Percentiles rank a stretch among this genome's conserved stretches.
phyloP scores from a whole-genome alignment of 2,113 vertebrate genomes.

The Coracopsis vasa region DNA sequence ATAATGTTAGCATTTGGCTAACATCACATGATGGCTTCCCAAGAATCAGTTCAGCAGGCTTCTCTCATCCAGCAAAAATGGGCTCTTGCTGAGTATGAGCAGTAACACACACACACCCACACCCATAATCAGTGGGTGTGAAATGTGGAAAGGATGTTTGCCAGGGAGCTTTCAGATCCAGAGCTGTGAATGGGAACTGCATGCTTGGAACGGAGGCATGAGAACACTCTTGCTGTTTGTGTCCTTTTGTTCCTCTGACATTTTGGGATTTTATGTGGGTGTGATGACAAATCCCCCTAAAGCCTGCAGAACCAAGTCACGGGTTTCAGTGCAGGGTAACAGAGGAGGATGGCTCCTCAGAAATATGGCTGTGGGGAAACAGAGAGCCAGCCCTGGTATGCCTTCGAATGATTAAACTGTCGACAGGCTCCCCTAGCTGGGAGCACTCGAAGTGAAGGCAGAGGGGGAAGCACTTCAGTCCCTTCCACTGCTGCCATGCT shows the following conservation, averaged over 20 bases:
- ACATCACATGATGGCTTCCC: not conserved
- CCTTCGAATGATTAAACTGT: not conserved
- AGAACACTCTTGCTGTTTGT: slow-evolving; percentile 36
- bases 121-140: slow-evolving; percentile 18
- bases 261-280: slow-evolving; percentile 50
- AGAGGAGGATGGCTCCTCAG: not conserved
- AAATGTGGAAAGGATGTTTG: slow-evolving; percentile 38
- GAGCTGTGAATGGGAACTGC: slow-evolving; percentile 29
- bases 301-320: not conserved
- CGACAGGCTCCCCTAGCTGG: not conserved
- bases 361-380: not conserved
- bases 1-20: slow-evolving; percentile 26
- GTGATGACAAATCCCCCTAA: slow-evolving; percentile 36
- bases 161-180: slow-evolving; percentile 50
- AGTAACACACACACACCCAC: not conserved
- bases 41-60: slow-evolving; percentile 18
- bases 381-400: not conserved
- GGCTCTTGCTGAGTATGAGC: not conserved
- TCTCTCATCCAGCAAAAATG: slow-evolving; percentile 44
- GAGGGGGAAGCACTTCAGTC: not conserved
- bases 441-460: not conserved
- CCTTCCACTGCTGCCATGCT: not conserved
- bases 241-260: slow-evolving; percentile 48
- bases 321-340: not conserved
- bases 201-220: slow-evolving; percentile 29